Conservation (phyloP, 2,888 invertebrate species). For the Lingula anatina region DNA sequence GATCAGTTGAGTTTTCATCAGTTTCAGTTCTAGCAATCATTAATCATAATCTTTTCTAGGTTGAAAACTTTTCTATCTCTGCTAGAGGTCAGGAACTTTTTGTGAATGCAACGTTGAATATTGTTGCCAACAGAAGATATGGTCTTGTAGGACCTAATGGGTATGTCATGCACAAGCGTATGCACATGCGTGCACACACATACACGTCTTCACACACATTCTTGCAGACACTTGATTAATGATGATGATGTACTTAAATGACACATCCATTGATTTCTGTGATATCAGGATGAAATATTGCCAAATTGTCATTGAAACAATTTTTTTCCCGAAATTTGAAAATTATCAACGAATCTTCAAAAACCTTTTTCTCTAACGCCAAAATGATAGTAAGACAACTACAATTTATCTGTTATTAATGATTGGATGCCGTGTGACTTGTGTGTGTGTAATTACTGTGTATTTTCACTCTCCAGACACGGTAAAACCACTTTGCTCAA, state of each 20-base stretch:
- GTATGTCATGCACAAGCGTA: constrained; percentile 51
- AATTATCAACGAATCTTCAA: no score
- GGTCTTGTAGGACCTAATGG: constrained; percentile 98
- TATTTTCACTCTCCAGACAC: constrained; percentile 61
- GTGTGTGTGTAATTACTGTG: not conserved
- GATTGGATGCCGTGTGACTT: no score
- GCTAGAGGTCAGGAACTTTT: constrained; percentile 97
- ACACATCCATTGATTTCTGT: not conserved
- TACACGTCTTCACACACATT: no score
- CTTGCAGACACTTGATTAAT: no score
- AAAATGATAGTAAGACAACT: no score
- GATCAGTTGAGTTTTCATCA: no score
- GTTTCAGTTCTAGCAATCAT: no score
- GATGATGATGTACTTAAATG: no score
- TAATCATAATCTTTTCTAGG: constrained; percentile 31
- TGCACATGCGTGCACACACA: no score
- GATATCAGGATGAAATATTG: not conserved
- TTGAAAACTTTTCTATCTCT: constrained; percentile 93
- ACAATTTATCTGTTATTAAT: no score
- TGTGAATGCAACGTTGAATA: constrained; percentile 87
- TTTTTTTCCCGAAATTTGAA: not conserved
- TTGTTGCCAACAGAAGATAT: constrained; percentile 90
- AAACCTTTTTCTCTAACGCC: no score
- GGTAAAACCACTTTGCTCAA: constrained; percentile 95
- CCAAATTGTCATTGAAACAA: not conserved